phyloP scores from a whole-genome alignment of 2,113 vertebrate species.

The Brachionichthys hirsutus region DNA sequence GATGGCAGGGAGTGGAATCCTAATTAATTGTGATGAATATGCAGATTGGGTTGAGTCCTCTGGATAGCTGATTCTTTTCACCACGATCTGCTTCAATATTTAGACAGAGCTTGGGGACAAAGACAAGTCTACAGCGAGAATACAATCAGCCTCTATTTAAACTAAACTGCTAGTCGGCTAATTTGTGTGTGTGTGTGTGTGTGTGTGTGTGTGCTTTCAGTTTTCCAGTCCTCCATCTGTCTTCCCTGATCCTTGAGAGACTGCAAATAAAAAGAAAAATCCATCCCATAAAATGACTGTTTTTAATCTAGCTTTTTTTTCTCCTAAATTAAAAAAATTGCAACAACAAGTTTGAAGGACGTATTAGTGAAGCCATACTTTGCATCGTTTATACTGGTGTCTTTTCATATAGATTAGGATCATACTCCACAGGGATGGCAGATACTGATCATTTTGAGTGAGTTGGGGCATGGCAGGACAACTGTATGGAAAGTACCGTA shows the following conservation, averaged over 20 bases:
- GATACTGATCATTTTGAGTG: conserved; percentile 1
- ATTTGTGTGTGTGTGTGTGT: conserved; percentile 13
- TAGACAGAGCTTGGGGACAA: conserved; percentile 71
- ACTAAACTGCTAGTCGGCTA: conserved; percentile 39
- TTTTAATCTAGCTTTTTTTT: background rate
- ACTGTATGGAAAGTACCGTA: background rate
- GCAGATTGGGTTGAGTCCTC: conserved; percentile 76
- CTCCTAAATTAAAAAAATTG: background rate
- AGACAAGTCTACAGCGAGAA: conserved; percentile 60
- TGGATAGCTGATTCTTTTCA: conserved; percentile 69
- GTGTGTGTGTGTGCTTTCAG: conserved; percentile 2
- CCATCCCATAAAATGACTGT: conserved; percentile 10
- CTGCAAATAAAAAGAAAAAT: conserved; percentile 3
- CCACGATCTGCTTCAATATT: conserved; percentile 70
- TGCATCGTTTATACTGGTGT: conserved; percentile 1
- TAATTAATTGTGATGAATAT: conserved; percentile 79
- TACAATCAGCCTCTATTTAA: conserved; percentile 66
- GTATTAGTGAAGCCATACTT: conserved; percentile 7
- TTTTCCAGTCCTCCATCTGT: conserved; percentile 24
- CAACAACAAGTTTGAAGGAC: conserved; percentile 6
- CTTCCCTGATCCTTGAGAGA: conserved; percentile 11
- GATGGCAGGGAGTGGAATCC: conserved; percentile 67
- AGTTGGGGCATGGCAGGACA: background rate
- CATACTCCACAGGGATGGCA: background rate
- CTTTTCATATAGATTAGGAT: conserved; percentile 6